Conservation (phyloP, 1,140 invertebrate species). For the Lepidurus couesii region DNA sequence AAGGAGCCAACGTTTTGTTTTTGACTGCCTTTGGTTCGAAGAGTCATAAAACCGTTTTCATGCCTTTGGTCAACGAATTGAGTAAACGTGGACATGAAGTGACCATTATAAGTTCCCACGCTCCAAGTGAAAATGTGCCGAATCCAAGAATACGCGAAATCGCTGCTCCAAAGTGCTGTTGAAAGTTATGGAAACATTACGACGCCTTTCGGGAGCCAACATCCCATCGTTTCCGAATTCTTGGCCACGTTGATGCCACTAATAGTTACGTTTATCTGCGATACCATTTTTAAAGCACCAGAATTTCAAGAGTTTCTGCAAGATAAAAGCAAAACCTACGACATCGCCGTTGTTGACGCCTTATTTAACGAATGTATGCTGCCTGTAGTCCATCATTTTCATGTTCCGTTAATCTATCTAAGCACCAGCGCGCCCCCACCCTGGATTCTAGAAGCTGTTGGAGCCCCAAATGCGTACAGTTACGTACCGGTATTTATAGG, state of each 20-base stretch:
- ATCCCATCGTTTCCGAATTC: neutral
- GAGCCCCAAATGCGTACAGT: constrained; percentile 49
- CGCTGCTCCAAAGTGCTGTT: neutral
- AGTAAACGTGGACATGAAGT: constrained; percentile 44
- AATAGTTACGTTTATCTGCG: neutral
- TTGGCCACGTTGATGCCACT: neutral
- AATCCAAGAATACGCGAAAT: no score
- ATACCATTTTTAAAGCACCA: neutral
- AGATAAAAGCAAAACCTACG: constrained; percentile 36
- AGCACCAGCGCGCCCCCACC: constrained; percentile 34
- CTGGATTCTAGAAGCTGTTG: constrained; percentile 48
- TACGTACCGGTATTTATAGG: constrained; percentile 55
- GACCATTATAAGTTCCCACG: constrained; percentile 42
- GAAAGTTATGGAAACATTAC: neutral
- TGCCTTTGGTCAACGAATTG: constrained; percentile 39
- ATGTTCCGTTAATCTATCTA: constrained; percentile 54
- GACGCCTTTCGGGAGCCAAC: no score
- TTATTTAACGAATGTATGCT: constrained; percentile 41
- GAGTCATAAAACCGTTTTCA: constrained; percentile 13
- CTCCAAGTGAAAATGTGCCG: neutral
- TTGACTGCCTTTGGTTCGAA: constrained; percentile 1
- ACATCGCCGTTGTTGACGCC: constrained; percentile 41
- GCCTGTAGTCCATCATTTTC: constrained; percentile 46
- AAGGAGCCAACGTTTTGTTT: neutral
- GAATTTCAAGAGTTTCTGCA: constrained; percentile 15